A percentile compares a stretch with the other conserved stretches of the same genome.
These are phyloP conservation scores for Candidula unifasciata DNA, from an alignment of 2,888 invertebrate genomes.

Conservation along the genomic window DNA sequence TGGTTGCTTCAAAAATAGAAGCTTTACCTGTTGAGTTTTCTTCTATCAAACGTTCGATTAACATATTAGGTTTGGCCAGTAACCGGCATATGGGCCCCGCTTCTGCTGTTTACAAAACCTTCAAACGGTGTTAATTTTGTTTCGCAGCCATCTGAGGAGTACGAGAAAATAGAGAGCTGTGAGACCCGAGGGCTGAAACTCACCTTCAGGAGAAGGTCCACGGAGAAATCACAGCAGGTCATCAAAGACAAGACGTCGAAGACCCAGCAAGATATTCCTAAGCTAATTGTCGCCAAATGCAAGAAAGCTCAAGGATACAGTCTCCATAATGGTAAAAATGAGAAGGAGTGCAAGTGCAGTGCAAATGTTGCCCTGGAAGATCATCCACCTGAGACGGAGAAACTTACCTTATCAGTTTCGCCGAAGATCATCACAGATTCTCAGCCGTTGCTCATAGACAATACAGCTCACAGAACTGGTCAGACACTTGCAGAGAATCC, in stretches of 20 bases:
- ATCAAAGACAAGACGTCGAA: neutral
- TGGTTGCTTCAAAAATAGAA: neutral
- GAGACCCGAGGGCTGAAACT: conserved; percentile 42
- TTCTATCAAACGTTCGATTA: neutral
- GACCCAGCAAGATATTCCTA: conserved; percentile 21
- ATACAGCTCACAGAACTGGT: neutral
- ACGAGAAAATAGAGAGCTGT: conserved; percentile 44
- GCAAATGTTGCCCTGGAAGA: neutral
- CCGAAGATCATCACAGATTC: neutral
- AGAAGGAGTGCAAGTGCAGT: neutral
- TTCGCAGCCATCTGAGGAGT: neutral
- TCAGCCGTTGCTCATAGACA: neutral
- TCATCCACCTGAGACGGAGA: neutral
- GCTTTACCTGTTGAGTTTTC: neutral
- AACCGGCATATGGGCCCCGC: neutral
- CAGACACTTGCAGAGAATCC: neutral
- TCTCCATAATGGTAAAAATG: conserved; percentile 21
- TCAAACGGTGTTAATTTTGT: neutral
- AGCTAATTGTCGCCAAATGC: conserved; percentile 36
- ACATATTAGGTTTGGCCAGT: too few species aligned
- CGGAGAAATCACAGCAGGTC: conserved; percentile 19
- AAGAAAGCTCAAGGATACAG: conserved; percentile 36
- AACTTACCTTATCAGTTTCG: neutral
- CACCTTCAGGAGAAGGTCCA: conserved; percentile 41
- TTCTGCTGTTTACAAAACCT: neutral